Base-by-base conservation (phyloP, 2,113 vertebrate genomes). In the Channa argus region DNA sequence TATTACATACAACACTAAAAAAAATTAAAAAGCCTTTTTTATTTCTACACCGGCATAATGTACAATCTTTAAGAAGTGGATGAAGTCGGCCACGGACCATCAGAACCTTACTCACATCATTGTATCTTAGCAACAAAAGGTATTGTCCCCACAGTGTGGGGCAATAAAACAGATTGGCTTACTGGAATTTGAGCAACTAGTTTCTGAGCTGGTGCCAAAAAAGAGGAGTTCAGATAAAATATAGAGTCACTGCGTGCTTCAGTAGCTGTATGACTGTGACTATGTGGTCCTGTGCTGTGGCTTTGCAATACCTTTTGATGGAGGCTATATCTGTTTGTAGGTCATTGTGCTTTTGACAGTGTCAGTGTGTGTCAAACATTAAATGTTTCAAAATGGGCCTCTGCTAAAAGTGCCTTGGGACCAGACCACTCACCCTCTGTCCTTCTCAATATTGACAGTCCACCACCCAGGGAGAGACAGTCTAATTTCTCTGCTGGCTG, bases 401-500 rank as follows among this genome's bases (percentile, higher is more conserved):
- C 66, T 63, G 59, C 76, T 76, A 80, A 92, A 82, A 82, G 87
- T 70, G 88, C 69, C 89, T 84, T 87, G 89, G 90, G 92, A 92
- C 74, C 78, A 60, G 74, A 88, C 63, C 77, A 54, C 80, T 89
- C 93, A 89, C 79, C 80, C 81, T 91, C 76, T 89, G 77, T 75
- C 85, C 62, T 75, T 80, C 83, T 86, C 87, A 0, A 2, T 43
- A 61, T 70, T 93, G 91, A 91, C 91, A 89, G 92, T 83, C 80
- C 87, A 89, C 84, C 75, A 78, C 36, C 75, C 74, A 82, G 75
- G 79, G 85, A 83, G 86, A 88, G 90, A 88, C 89, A 88, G 89
- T 71, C 84, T 90, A 91, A 94, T 93, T 95, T 94, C 92, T 92
- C 90, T 86, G 88, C 81, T 85, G 89, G 86, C 87, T 89, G 86